phyloP scores from a whole-genome alignment of 2,113 vertebrate genomes.

The Pollachius pollachius region DNA sequence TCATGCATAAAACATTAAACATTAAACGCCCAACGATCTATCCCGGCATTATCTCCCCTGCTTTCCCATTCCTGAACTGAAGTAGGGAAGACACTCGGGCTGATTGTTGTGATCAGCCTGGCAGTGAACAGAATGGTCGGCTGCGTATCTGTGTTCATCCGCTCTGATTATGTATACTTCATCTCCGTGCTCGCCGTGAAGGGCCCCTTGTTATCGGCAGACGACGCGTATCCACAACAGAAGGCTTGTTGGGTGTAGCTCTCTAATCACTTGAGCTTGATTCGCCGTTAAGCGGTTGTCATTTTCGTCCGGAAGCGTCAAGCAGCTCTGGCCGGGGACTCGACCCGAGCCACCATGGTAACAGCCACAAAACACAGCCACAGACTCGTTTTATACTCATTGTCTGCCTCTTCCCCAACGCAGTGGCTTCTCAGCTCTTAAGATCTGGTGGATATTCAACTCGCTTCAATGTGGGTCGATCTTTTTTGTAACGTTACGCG shows the following conservation, averaged over 20 bases:
- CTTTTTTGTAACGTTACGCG: neutral
- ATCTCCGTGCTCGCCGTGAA: no score
- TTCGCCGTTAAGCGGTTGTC: conserved; percentile 29
- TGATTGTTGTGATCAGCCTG: no score
- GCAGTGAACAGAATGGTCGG: no score
- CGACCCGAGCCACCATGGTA: conserved; percentile 56
- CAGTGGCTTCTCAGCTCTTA: neutral
- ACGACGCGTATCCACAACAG: conserved; percentile 27
- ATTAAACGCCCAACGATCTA: no score
- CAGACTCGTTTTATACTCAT: neutral
- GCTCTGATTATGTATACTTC: no score
- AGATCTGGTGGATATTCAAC: neutral
- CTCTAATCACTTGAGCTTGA: conserved; percentile 57
- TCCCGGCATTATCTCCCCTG: no score
- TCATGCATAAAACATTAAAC: no score
- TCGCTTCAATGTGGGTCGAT: neutral
- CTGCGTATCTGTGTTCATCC: no score
- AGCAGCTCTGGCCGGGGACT: conserved; percentile 43
- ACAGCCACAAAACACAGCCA: conserved; percentile 51
- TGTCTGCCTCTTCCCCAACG: neutral
- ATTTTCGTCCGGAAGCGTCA: conserved; percentile 11
- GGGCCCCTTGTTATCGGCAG: neutral
- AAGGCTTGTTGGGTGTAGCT: conserved; percentile 6
- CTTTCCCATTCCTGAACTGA: no score
- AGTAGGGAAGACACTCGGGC: no score